These are phyloP conservation scores for Tapirus indicus DNA, from an alignment of 2,797 vertebrate genomes.

Conservation along the genomic window DNA sequence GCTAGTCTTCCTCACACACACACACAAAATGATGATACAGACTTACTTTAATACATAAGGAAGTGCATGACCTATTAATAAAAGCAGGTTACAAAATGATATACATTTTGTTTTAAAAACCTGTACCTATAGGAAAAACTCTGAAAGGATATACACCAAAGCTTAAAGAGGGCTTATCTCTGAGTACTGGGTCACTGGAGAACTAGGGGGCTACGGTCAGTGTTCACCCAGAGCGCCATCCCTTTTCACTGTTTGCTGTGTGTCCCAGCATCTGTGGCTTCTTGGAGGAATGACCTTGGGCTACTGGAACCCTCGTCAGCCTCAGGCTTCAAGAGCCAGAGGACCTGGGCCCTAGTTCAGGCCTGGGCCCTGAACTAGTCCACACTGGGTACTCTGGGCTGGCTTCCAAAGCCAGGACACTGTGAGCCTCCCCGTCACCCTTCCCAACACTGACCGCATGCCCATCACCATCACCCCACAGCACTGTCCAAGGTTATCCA, in stretches of 20 bases:
- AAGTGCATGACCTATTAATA: background rate
- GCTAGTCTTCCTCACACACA: too few species aligned
- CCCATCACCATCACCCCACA: too few species aligned
- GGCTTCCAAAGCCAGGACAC: too few species aligned
- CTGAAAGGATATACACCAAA: background rate
- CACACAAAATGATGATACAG: too few species aligned
- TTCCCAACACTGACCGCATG: too few species aligned
- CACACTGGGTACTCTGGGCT: too few species aligned
- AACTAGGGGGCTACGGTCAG: background rate
- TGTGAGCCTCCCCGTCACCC: too few species aligned
- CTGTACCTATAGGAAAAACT: background rate
- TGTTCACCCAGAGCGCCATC: background rate
- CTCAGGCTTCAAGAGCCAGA: background rate
- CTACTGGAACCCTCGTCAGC: background rate
- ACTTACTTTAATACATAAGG: background rate
- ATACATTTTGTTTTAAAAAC: background rate
- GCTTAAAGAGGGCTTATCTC: background rate
- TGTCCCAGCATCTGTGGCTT: background rate
- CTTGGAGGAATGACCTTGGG: background rate
- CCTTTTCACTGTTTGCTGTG: background rate
- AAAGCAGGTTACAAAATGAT: background rate
- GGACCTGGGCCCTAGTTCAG: background rate
- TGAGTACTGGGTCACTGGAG: accelerated
- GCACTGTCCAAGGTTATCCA: background rate
- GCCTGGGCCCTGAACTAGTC: background rate